phyloP scores from a whole-genome alignment of 2,888 invertebrate genomes.

The Epistrophe eligans region DNA sequence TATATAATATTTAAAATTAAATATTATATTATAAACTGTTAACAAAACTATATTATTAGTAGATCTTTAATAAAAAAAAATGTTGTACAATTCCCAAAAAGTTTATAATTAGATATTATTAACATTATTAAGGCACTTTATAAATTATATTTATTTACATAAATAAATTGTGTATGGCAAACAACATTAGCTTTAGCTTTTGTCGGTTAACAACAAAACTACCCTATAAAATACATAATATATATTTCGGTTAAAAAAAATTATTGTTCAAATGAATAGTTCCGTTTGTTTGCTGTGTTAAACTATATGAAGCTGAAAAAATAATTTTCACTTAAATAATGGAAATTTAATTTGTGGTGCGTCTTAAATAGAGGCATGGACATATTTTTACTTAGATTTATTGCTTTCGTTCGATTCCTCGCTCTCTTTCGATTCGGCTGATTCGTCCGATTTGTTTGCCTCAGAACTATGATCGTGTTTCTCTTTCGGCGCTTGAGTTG shows the following conservation, averaged over 20 bases:
- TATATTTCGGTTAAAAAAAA: constrained; percentile 11
- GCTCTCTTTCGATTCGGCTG: constrained; percentile 81
- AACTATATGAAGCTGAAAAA: constrained; percentile 52
- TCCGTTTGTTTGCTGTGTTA: constrained; percentile 42
- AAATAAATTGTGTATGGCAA: constrained; percentile 38
- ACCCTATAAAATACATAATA: not conserved
- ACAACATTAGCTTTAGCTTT: constrained; percentile 11
- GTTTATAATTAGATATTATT: constrained; percentile 22
- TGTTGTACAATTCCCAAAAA: constrained; percentile 49
- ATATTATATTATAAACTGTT: constrained; percentile 43
- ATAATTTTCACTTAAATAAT: constrained; percentile 47
- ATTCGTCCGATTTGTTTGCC: constrained; percentile 72
- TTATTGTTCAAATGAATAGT: constrained; percentile 35
- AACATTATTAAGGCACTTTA: constrained; percentile 62
- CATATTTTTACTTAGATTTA: constrained; percentile 57
- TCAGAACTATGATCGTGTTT: constrained; percentile 61
- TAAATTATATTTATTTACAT: constrained; percentile 62
- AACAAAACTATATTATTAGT: constrained; percentile 41
- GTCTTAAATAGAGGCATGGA: constrained; percentile 63
- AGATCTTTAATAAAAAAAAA: constrained; percentile 24
- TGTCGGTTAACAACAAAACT: not conserved
- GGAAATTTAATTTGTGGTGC: constrained; percentile 59
- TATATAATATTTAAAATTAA: constrained; percentile 57
- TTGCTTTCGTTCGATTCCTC: constrained; percentile 80
- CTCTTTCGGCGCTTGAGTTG: constrained; percentile 78